Evolutionary conservation across 2,888 invertebrate genomes (phyloP).

Genomic region (Cecidostiba fungosa): DNA sequence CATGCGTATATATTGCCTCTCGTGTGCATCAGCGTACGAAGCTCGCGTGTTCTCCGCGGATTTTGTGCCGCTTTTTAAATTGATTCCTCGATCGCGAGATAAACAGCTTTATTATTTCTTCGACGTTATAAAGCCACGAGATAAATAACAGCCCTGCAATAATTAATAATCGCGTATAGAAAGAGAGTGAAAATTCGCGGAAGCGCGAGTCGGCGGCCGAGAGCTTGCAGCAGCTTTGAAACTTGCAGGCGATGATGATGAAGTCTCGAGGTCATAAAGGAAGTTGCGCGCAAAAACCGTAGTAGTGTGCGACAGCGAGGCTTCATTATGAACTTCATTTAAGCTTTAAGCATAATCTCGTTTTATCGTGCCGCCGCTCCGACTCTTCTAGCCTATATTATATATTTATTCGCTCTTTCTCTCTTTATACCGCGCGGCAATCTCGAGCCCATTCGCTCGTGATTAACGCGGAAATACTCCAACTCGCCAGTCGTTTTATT

Average conservation of each 20-base stretch:
- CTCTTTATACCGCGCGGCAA: background rate
- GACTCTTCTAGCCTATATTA: background rate
- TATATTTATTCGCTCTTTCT: slow-evolving; percentile 37
- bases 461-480: slow-evolving; percentile 22
- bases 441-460: slow-evolving; percentile 12
- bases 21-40: no score
- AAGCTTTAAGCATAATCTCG: slow-evolving; percentile 53
- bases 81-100: no score
- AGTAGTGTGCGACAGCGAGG: slow-evolving; percentile 4
- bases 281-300: slow-evolving; percentile 64
- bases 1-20: no score
- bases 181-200: background rate
- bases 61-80: no score
- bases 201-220: background rate
- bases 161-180: background rate
- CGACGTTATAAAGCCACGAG: no score
- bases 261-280: slow-evolving; percentile 67
- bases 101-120: no score
- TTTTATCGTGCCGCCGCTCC: slow-evolving; percentile 54
- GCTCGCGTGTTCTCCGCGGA: no score
- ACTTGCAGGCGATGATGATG: slow-evolving; percentile 64
- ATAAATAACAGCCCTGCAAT: no score
- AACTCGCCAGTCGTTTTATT: background rate
- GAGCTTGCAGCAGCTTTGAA: slow-evolving; percentile 35
- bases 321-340: slow-evolving; percentile 61